These are phyloP conservation scores for Phyllotreta cruciferae DNA, from an alignment of 2,888 invertebrate genomes.

Conservation along the genomic window DNA sequence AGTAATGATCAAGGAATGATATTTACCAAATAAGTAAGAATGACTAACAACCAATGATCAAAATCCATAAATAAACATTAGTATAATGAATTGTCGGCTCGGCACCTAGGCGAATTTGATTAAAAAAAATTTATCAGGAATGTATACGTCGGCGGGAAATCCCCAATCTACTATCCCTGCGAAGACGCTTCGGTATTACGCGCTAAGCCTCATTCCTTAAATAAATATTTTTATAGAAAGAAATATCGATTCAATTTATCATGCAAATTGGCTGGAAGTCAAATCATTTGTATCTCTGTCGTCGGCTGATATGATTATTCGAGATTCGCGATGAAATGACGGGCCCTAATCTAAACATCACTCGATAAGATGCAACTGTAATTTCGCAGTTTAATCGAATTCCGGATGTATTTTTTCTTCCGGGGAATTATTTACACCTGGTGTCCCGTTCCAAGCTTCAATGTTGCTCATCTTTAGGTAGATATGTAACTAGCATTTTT, in stretches of 20 bases:
- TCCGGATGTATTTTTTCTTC: conserved; percentile 33
- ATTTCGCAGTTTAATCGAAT: conserved; percentile 53
- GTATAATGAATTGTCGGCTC: too few species aligned
- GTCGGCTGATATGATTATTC: conserved; percentile 60
- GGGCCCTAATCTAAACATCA: conserved; percentile 57
- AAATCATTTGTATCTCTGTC: conserved; percentile 61
- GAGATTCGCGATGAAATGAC: conserved; percentile 54
- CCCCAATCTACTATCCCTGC: conserved; percentile 19
- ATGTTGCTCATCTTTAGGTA: too few species aligned
- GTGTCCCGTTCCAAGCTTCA: conserved; percentile 39
- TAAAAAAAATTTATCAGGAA: too few species aligned
- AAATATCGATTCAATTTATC: conserved; percentile 62
- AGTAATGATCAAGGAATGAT: too few species aligned
- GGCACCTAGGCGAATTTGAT: too few species aligned
- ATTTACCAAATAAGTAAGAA: too few species aligned
- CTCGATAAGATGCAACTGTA: conserved; percentile 55
- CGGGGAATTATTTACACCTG: conserved; percentile 44
- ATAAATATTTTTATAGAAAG: conserved; percentile 62
- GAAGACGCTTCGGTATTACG: conserved; percentile 21
- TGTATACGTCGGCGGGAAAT: too few species aligned
- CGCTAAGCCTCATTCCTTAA: conserved; percentile 51
- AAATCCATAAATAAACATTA: too few species aligned
- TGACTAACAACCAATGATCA: too few species aligned
- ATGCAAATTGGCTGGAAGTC: conserved; percentile 62
- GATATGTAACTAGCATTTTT: too few species aligned